These are phyloP conservation scores for Proteles cristata DNA, from an alignment of 2,113 vertebrate species.

Conservation along the genomic window DNA sequence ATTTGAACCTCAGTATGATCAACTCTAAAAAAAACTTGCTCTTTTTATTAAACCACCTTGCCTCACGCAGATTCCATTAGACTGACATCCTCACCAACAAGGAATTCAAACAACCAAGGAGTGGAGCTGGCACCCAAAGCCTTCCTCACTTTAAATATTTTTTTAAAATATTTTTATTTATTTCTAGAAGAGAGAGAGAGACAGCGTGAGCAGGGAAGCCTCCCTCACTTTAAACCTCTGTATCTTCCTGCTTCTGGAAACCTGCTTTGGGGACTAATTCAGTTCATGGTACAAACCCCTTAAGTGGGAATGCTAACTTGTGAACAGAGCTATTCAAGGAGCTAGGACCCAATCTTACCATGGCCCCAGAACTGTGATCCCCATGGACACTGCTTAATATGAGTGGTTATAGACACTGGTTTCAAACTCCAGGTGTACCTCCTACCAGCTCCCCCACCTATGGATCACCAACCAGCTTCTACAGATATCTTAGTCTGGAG, in stretches of 20 bases:
- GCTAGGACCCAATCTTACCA: background rate
- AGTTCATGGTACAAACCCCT: background rate
- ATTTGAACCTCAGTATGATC: background rate
- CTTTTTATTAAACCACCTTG: background rate
- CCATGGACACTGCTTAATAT: background rate
- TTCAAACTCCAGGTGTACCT: background rate
- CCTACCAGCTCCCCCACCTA: background rate
- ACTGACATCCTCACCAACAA: background rate
- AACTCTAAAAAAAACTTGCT: background rate
- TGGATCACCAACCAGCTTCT: constrained; percentile 37
- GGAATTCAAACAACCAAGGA: background rate
- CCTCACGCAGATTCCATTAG: background rate
- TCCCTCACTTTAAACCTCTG: background rate
- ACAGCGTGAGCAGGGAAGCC: background rate
- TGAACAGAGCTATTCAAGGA: background rate
- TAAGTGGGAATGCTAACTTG: background rate
- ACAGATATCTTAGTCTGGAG: background rate
- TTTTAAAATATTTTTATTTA: no score
- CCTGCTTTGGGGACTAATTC: background rate
- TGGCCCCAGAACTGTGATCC: no score
- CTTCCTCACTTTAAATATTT: background rate
- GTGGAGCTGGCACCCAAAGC: background rate
- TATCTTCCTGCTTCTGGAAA: background rate
- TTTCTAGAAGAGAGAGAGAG: no score
- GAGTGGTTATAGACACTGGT: background rate